Evolutionary conservation across 2,888 invertebrate species (phyloP), one percentile per base, ranked within the genome.

Genomic region (Tetanocera ferruginea): DNA sequence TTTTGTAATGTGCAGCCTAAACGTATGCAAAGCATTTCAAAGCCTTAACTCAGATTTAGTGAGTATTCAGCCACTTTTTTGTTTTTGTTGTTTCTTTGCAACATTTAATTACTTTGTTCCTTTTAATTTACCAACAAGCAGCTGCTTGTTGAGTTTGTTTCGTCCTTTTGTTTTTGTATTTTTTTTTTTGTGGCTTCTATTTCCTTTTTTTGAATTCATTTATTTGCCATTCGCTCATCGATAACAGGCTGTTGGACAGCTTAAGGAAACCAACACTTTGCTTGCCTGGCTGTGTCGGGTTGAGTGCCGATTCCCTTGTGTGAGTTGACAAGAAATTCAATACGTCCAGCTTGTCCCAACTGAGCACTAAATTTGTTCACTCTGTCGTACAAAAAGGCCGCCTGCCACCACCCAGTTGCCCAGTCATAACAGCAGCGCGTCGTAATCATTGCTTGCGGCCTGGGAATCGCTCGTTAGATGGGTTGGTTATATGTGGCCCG

Each of bases 291-390:
- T 28, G 11, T n/a, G 19, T 23, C 57, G 23, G 57, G 23, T 23
- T 23, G 55, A n/a, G 55, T 23, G 25, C 57, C 5, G 23, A 23
- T 23, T 28, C 23, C 57, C 19, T 28, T 28, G 25, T 23, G 23
- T 28, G 25, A 23, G 57, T 28, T 11, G 57, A 60, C 25, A 23
- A 60, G 57, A 60, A 60, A 60, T 25, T 60, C 57, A 60, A 60
- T 60, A 60, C 57, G 57, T 60, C 57, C 57, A 60, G 23, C 28
- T 25, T 28, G 28, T 60, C 57, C 57, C 57, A 25, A 60, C 28
- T 60, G 57, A 28, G 28, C 57, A 60, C 25, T 60, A 60, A 60
- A 60, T 60, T 60, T 60, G 57, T 60, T 28, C 57, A 23, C 25
- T 28, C 25, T 5, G 19, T 19, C 9, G 23, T 28, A 11, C 11